Evolutionary conservation across 1,140 invertebrate genomes (phyloP).

Genomic region (Atta texana): DNA sequence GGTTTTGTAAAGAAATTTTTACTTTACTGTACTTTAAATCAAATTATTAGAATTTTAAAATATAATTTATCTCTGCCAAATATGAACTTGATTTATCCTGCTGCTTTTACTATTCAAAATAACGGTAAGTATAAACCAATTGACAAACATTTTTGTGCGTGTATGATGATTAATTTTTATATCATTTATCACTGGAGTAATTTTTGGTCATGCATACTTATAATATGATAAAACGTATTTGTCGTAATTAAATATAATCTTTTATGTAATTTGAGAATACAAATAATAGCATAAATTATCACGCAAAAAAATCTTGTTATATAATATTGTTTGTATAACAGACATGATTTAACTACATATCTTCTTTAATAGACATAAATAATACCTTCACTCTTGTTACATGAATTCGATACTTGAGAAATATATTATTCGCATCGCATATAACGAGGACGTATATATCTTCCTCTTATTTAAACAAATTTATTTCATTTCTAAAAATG

Average conservation of each 20-base stretch:
- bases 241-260: not conserved
- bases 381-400: not conserved
- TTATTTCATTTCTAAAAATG: not conserved
- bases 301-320: not conserved
- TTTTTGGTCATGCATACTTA: not conserved
- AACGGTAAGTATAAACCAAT: not conserved
- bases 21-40: not conserved
- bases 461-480: not conserved
- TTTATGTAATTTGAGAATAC: not conserved
- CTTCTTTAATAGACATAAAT: slow-evolving; percentile 5
- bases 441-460: slow-evolving; percentile 1
- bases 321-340: no score
- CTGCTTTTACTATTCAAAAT: not conserved
- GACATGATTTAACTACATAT: not conserved
- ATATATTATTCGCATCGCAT: not conserved
- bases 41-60: slow-evolving; percentile 8
- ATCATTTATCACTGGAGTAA: slow-evolving; percentile 15
- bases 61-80: slow-evolving; percentile 17
- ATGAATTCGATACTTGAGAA: not conserved
- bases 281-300: not conserved
- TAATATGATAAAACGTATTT: not conserved
- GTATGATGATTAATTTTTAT: not conserved
- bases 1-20: not conserved
- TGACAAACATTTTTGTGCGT: not conserved
- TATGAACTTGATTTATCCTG: not conserved